Conservation (phyloP, 2,113 vertebrate genomes). For the Meleagris gallopavo region DNA sequence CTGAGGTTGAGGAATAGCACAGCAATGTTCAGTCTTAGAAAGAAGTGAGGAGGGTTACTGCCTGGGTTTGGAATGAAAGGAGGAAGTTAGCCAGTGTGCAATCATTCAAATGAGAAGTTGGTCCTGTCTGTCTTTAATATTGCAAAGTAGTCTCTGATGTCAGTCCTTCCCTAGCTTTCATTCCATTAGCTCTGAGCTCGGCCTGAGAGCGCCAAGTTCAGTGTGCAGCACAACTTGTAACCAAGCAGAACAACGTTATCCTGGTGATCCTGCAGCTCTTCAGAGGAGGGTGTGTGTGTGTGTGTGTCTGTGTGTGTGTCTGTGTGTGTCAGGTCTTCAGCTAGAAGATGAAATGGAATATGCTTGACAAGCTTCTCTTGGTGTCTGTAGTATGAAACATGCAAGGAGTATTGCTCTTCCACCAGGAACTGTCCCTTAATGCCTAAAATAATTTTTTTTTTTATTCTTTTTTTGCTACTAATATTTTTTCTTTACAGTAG, state of each 20-base stretch:
- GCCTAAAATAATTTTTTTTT: neutral
- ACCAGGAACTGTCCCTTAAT: neutral
- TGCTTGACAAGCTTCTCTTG: neutral
- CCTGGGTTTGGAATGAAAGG: neutral
- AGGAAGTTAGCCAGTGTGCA: neutral
- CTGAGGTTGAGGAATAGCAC: neutral
- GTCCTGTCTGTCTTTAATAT: conserved; percentile 41
- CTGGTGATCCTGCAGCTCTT: neutral
- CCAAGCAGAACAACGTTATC: neutral
- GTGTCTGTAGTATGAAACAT: neutral
- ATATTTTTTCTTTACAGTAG: neutral
- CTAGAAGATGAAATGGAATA: neutral
- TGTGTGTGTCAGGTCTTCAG: neutral
- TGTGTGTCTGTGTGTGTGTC: no score
- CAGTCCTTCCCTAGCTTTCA: conserved; percentile 17
- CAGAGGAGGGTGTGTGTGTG: neutral
- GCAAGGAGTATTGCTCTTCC: neutral
- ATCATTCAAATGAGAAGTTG: conserved; percentile 31
- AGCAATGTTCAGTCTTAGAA: neutral
- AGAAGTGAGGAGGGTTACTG: neutral
- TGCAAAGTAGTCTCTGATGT: conserved; percentile 36
- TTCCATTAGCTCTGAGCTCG: conserved; percentile 48
- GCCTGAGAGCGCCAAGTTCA: conserved; percentile 15
- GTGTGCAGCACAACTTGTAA: neutral
- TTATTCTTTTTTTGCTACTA: neutral